These are phyloP conservation scores for Ennomos erosarius DNA, from an alignment of 2,888 invertebrate species.

Conservation along the genomic window DNA sequence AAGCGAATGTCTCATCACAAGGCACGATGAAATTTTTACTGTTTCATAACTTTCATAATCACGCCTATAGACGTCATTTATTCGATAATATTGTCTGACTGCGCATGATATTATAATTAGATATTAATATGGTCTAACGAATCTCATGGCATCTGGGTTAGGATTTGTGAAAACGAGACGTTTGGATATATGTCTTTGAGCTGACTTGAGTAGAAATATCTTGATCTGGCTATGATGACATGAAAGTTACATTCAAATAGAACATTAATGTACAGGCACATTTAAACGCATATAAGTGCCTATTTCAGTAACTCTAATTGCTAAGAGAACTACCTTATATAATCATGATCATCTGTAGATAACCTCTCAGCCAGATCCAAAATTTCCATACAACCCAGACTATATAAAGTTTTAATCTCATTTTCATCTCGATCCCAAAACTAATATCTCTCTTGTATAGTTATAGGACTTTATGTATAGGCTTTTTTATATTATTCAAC, in stretches of 20 bases:
- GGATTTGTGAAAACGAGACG: background rate
- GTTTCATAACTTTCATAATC: constrained; percentile 5
- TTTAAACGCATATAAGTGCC: constrained; percentile 9
- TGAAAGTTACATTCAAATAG: background rate
- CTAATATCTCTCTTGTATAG: constrained; percentile 43
- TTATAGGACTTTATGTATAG: constrained; percentile 42
- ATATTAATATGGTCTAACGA: constrained; percentile 22
- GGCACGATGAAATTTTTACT: background rate
- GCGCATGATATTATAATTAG: constrained; percentile 19
- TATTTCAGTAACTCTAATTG: background rate
- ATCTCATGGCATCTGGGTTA: constrained; percentile 27
- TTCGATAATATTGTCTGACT: constrained; percentile 21
- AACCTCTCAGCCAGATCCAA: background rate
- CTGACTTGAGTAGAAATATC: background rate
- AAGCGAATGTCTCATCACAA: constrained; percentile 2
- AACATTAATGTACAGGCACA: background rate
- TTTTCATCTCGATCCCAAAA: constrained; percentile 37
- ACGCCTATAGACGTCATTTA: constrained; percentile 12
- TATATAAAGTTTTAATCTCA: constrained; percentile 29
- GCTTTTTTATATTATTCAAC: constrained; percentile 42
- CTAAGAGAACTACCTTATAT: no score
- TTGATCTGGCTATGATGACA: background rate
- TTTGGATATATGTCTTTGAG: background rate
- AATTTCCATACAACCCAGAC: constrained; percentile 18
- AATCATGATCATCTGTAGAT: no score